These are phyloP conservation scores for Melipona beecheii DNA, from an alignment of 2,888 invertebrate species.

Conservation along the genomic window DNA sequence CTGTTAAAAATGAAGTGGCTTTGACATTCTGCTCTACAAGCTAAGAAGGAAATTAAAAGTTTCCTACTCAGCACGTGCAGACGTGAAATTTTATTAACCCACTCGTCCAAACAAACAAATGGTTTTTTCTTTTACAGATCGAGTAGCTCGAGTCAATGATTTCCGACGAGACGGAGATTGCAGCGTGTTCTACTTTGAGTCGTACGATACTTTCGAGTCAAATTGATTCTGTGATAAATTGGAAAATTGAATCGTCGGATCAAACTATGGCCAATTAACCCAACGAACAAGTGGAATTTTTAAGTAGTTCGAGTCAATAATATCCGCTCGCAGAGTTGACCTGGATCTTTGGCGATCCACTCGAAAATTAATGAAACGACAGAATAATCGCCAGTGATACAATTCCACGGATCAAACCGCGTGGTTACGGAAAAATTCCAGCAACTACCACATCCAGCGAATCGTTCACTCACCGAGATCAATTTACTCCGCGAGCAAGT, in stretches of 20 bases:
- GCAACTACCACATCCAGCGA: conserved; percentile 32
- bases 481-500: conserved; percentile 74
- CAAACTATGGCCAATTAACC: too few species aligned
- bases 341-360: not conserved
- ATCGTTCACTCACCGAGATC: conserved; percentile 66
- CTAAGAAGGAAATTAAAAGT: conserved; percentile 3
- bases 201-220: too few species aligned
- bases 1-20: conserved; percentile 76
- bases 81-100: not conserved
- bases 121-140: not conserved
- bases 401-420: not conserved
- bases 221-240: too few species aligned
- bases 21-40: not conserved
- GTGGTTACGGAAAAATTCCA: conserved; percentile 9
- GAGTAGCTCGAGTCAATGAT: conserved; percentile 2
- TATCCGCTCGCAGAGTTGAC: too few species aligned
- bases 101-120: not conserved
- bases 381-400: not conserved
- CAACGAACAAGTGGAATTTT: too few species aligned
- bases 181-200: not conserved
- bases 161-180: not conserved
- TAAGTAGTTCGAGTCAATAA: too few species aligned
- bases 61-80: not conserved
- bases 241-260: too few species aligned
- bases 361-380: not conserved